phyloP scores from a whole-genome alignment of 2,888 invertebrate species.

The Pomacea canaliculata region DNA sequence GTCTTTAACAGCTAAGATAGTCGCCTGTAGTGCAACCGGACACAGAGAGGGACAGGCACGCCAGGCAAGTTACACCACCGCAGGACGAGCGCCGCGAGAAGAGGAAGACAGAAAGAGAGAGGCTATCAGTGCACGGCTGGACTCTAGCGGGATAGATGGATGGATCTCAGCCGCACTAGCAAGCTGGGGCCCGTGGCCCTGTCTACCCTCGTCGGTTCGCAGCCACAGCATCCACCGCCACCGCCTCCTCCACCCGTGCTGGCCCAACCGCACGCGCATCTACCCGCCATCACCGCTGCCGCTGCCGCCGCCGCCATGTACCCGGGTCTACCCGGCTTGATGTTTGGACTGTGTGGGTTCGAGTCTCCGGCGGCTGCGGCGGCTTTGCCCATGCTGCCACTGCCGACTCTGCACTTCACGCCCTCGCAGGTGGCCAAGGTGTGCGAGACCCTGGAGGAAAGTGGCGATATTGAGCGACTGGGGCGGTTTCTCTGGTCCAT shows the following conservation, averaged over 20 bases:
- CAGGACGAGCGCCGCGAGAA: neutral
- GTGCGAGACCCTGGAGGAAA: slow-evolving; percentile 70
- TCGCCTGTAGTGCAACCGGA: slow-evolving; percentile 25
- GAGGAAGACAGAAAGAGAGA: neutral
- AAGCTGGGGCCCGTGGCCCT: slow-evolving; percentile 33
- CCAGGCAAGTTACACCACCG: neutral
- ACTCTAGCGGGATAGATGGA: slow-evolving; percentile 23
- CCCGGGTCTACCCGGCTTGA: slow-evolving; percentile 14
- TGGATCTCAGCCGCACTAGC: slow-evolving; percentile 37
- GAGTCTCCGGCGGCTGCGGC: slow-evolving; percentile 32
- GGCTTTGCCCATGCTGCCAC: slow-evolving; percentile 50
- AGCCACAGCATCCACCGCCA: slow-evolving; percentile 19
- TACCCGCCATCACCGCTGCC: slow-evolving; percentile 10
- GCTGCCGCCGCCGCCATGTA: slow-evolving; percentile 17
- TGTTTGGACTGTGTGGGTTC: slow-evolving; percentile 40
- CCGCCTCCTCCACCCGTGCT: slow-evolving; percentile 20
- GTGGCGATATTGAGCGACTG: slow-evolving; percentile 75
- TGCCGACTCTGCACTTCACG: slow-evolving; percentile 66
- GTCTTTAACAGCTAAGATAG: slow-evolving; percentile 37
- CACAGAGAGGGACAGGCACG: neutral
- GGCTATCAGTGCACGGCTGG: neutral
- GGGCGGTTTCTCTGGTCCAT: slow-evolving; percentile 90
- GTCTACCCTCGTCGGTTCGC: slow-evolving; percentile 18
- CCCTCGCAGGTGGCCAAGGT: slow-evolving; percentile 69
- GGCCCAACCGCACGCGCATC: slow-evolving; percentile 24